These are phyloP conservation scores for Tholera decimalis DNA, from an alignment of 2,888 invertebrate genomes.

Conservation along the genomic window DNA sequence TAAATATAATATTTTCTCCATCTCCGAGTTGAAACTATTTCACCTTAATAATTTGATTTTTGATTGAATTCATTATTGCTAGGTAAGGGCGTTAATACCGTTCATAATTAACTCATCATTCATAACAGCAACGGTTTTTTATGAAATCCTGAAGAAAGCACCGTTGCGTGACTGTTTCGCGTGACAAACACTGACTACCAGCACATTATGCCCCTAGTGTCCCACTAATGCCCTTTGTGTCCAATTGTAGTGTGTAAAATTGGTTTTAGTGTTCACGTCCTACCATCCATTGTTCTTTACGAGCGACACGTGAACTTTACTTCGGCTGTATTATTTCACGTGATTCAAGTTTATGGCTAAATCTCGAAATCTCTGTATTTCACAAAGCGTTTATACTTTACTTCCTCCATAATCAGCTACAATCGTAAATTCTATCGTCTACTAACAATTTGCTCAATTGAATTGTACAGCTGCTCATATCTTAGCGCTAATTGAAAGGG, in stretches of 20 bases:
- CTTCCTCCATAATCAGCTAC: conserved; percentile 54
- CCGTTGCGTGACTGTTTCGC: conserved; percentile 84
- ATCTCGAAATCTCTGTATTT: conserved; percentile 56
- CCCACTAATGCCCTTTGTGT: conserved; percentile 80
- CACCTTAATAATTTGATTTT: conserved; percentile 19
- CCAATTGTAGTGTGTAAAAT: conserved; percentile 80
- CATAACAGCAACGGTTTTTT: conserved; percentile 70
- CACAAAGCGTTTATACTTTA: conserved; percentile 52
- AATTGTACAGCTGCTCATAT: conserved; percentile 66
- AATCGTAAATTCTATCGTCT: conserved; percentile 57
- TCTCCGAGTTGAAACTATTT: conserved; percentile 6
- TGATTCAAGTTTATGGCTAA: conserved; percentile 50
- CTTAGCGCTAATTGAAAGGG: conserved; percentile 73
- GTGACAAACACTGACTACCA: conserved; percentile 78
- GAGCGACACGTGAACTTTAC: conserved; percentile 60
- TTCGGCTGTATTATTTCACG: conserved; percentile 48
- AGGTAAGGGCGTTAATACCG: conserved; percentile 43
- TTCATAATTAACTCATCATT: conserved; percentile 78
- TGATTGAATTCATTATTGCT: conserved; percentile 40
- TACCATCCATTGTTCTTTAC: conserved; percentile 63
- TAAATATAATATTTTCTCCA: background rate
- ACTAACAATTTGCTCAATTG: conserved; percentile 60
- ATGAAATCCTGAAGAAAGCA: conserved; percentile 81
- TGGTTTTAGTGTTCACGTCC: conserved; percentile 73
- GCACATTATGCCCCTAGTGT: conserved; percentile 75